These are phyloP conservation scores for Holothuria scabra DNA, from an alignment of 53 echinoderm and acorn worm species.

Conservation along the genomic window DNA sequence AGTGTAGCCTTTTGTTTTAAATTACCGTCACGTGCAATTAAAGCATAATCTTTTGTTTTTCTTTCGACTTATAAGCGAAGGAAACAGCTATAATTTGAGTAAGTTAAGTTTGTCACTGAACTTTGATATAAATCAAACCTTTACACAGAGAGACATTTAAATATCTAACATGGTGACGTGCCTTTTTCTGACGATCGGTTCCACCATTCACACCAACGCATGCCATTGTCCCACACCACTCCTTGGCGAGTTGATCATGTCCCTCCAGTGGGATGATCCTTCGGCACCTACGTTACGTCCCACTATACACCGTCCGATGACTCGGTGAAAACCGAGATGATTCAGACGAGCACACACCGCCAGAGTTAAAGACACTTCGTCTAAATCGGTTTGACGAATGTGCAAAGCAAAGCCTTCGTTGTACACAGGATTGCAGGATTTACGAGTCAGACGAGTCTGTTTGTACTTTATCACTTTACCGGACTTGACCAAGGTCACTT, in stretches of 20 bases:
- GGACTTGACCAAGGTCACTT: constrained; percentile 84
- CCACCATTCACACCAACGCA: background rate
- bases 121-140: too few relatives aligned
- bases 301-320: constrained; percentile 81
- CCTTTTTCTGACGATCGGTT: too few relatives aligned
- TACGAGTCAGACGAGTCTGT: constrained; percentile 70
- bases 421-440: constrained; percentile 79
- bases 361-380: constrained; percentile 68
- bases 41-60: too few relatives aligned
- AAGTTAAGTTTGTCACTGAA: too few relatives aligned
- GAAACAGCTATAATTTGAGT: too few relatives aligned
- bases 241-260: constrained; percentile 84
- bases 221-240: constrained; percentile 89
- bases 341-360: constrained; percentile 77
- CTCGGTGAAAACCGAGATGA: constrained; percentile 79
- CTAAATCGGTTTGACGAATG: constrained; percentile 61
- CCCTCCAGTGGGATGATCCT: constrained; percentile 88
- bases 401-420: constrained; percentile 94
- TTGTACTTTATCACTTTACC: constrained; percentile 83
- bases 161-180: too few relatives aligned
- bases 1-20: too few relatives aligned
- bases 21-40: too few relatives aligned
- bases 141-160: too few relatives aligned
- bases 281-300: constrained; percentile 80
- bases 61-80: too few relatives aligned